phyloP scores from a whole-genome alignment of 2,113 vertebrate genomes.

The Stercorarius parasiticus region DNA sequence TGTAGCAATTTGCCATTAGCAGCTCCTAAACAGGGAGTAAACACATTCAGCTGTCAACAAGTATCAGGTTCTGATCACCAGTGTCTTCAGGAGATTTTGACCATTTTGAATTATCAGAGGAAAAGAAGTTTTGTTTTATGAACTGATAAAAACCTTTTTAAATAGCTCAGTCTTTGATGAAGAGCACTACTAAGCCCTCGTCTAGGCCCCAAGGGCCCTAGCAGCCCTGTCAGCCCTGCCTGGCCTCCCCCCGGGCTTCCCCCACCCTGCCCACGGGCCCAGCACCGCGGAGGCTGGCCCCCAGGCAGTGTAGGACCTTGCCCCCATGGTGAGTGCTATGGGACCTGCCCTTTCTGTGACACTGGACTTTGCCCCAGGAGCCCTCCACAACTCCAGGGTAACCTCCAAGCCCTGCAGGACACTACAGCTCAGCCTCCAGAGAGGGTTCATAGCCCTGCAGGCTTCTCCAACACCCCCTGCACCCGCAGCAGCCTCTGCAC shows the following conservation, averaged over 20 bases:
- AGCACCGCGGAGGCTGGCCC: neutral
- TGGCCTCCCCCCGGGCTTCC: fast-evolving
- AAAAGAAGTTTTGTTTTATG: neutral
- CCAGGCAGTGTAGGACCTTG: neutral
- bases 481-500: neutral
- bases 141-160: neutral
- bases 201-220: no score
- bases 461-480: neutral
- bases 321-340: fast-evolving
- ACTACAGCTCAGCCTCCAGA: neutral
- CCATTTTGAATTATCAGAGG: neutral
- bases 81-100: neutral
- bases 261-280: neutral
- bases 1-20: neutral
- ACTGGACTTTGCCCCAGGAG: neutral
- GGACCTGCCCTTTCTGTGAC: neutral
- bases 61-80: neutral
- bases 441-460: neutral
- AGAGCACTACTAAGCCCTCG: neutral
- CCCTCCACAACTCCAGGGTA: neutral
- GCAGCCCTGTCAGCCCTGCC: neutral
- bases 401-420: neutral
- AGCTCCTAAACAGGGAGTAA: neutral
- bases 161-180: neutral
- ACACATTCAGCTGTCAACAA: neutral